Conservation (phyloP, 2,113 vertebrate species). For the Pteronura brasiliensis region DNA sequence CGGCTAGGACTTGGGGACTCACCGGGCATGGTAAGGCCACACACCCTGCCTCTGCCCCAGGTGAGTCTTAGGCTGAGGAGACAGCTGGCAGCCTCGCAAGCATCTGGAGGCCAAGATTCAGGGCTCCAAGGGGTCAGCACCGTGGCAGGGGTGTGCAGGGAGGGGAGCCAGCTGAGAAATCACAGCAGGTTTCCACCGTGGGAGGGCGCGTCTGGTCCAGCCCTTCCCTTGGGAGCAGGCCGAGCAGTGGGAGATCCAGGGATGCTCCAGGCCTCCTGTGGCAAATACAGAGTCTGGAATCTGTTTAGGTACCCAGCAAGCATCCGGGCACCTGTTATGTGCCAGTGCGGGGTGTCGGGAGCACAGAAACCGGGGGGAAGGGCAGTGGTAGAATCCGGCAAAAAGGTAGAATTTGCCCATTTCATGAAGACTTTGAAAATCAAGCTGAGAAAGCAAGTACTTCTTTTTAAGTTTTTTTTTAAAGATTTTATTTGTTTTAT, state of each 20-base stretch:
- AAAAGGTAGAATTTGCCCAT: neutral
- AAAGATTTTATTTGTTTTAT: no score
- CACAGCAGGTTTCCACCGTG: fast-evolving
- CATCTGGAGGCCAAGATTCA: no score
- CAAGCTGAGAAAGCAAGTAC: neutral
- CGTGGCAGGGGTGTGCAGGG: fast-evolving
- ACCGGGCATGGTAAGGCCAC: neutral
- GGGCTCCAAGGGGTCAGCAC: neutral
- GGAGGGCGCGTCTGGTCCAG: neutral
- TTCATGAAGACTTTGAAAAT: neutral
- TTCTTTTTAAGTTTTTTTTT: neutral
- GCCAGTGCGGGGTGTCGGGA: neutral
- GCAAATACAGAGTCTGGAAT: neutral
- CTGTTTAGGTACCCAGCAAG: neutral
- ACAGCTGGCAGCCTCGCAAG: neutral
- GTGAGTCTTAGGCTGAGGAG: neutral
- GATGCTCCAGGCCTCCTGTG: neutral
- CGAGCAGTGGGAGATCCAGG: neutral
- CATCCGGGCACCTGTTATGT: fast-evolving
- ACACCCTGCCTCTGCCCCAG: neutral
- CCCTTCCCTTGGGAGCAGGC: neutral
- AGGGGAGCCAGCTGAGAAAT: neutral
- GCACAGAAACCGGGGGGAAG: neutral
- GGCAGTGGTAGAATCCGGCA: neutral
- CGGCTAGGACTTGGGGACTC: neutral